Evolutionary conservation across 1,140 invertebrate species (phyloP), one percentile per base, ranked within the genome.

Genomic region (Drosophila pachea): DNA sequence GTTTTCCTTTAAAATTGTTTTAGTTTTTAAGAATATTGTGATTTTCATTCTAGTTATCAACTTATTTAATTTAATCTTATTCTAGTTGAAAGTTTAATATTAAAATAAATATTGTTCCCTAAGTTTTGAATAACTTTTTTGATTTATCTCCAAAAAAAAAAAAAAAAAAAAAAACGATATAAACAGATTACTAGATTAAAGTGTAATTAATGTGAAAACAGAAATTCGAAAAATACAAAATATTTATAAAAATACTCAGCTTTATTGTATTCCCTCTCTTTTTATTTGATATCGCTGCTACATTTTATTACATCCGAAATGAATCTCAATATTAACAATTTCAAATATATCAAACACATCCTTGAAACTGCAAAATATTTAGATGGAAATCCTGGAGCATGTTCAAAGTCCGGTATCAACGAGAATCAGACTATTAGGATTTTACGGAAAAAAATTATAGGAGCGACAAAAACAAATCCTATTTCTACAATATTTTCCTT

Each of bases 361-460:
- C 68, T 60, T 53, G 55, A 54, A 35, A 43, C 40, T 14, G 7
- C 40, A 42, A 63, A 67, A 48, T 56, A 43, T 72, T 67, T 73
- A 89, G 88, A 87, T 89, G 88, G 88, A 89, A 78, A 89, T 89
- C 68, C 71, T 89, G 88, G 88, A 89, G 68, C 79, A 88, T 70
- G 81, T 89, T 72, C 88, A 89, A 78, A 89, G 88, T 87, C 88
- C 88, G 40, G 88, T 89, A 43, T 89, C 88, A 56, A 89, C 88
- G 61, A 81, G 88, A 72, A 87, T 89, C 68, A 77, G 78, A 61
- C 88, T 89, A 60, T 88, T 89, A 88, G 88, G 88, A 67, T 88
- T 89, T 81, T 89, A 89, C 58, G 88, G 88, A 14, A 89, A 89
- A 35, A 87, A 87, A 43, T 83, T 87, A 73, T 87, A 87, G 61